A percentile compares a stretch with the other conserved stretches of the same genome.
Conservation (phyloP, 2,797 vertebrate species). For the Leucoraja ocellata region DNA sequence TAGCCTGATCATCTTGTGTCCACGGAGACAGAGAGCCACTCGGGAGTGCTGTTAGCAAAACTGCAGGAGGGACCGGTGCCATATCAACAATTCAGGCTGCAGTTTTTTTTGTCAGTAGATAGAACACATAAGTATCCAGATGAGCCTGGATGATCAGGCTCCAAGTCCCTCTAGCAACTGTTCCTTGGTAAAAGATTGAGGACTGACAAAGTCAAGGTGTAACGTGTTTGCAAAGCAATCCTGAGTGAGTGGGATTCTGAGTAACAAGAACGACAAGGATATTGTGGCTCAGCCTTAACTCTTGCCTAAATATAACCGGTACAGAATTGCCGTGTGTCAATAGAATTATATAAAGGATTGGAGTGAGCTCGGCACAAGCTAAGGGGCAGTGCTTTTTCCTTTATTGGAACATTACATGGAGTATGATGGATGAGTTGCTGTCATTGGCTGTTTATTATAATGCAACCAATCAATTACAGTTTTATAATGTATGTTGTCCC, state of each 20-base stretch:
- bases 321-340: too few species aligned
- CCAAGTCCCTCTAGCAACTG: neutral
- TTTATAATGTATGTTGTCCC: slow-evolving; percentile 67
- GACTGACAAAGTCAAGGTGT: slow-evolving; percentile 32
- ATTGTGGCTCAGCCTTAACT: neutral
- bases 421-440: slow-evolving; percentile 85
- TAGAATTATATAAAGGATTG: slow-evolving; percentile 30
- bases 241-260: neutral
- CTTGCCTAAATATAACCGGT: neutral
- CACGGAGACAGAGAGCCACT: neutral
- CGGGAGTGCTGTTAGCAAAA: slow-evolving; percentile 29
- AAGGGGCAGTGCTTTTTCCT: neutral
- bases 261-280: neutral
- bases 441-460: slow-evolving; percentile 90
- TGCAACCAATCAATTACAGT: slow-evolving; percentile 90
- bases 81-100: slow-evolving; percentile 11
- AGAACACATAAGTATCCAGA: neutral
- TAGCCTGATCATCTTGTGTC: neutral
- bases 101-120: neutral
- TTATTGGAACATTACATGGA: slow-evolving; percentile 57
- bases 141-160: neutral
- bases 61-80: slow-evolving; percentile 11
- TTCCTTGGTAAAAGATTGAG: neutral
- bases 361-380: neutral
- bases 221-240: neutral